These are phyloP conservation scores for Apodemus sylvaticus DNA, from an alignment of 2,113 vertebrate genomes.

Conservation along the genomic window DNA sequence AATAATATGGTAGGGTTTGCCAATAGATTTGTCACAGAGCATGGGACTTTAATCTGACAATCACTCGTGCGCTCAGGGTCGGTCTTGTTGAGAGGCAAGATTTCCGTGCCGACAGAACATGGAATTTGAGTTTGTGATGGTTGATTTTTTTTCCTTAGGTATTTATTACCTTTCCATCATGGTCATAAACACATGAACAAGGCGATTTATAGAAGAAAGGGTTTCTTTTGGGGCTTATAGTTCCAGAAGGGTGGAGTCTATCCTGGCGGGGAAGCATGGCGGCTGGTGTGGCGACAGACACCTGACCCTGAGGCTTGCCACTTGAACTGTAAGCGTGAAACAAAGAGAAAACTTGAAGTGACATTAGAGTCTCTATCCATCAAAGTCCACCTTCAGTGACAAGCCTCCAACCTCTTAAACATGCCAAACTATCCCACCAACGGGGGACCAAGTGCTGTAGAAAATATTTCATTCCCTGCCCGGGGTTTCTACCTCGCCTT, in stretches of 20 bases:
- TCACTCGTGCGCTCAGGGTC: not conserved
- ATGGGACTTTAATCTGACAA: not conserved
- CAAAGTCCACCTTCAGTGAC: not conserved
- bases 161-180: not conserved
- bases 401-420: not conserved
- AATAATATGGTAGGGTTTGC: not conserved
- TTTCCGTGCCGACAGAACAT: not conserved
- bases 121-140: not conserved
- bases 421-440: no score
- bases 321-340: not conserved
- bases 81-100: not conserved
- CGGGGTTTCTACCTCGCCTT: no score
- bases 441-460: not conserved
- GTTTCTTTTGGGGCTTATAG: not conserved
- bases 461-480: no score
- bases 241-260: not conserved
- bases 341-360: not conserved
- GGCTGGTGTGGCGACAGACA: not conserved
- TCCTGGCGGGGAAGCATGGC: no score
- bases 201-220: not conserved
- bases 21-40: not conserved
- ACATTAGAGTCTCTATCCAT: not conserved
- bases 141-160: not conserved
- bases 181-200: not conserved
- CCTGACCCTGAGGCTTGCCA: no score